A percentile compares a stretch with the other conserved stretches of the same genome.
phyloP scores from a whole-genome alignment of 1,140 invertebrate genomes.

The Drosophila lacteicornis region DNA sequence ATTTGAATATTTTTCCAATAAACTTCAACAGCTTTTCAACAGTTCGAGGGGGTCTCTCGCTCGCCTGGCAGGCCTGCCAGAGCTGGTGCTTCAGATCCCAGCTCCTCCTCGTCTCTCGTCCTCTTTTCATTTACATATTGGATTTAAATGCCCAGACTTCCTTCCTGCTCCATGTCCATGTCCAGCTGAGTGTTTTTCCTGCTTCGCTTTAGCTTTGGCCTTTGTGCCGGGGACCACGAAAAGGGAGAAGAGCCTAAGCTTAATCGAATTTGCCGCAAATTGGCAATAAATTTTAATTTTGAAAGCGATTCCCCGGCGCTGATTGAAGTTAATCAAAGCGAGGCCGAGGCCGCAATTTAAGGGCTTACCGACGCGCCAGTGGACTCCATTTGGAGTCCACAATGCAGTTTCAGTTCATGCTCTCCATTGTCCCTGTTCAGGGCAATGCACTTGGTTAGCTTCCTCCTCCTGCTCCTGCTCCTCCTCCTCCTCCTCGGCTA shows the following conservation, averaged over 20 bases:
- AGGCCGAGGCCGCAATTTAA: conserved; percentile 24
- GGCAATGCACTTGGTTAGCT: conserved; percentile 56
- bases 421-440: conserved; percentile 43
- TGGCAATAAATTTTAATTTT: conserved; percentile 84
- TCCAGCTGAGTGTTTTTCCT: conserved; percentile 73
- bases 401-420: conserved; percentile 37
- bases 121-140: conserved; percentile 78
- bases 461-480: too few relatives aligned
- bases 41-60: conserved; percentile 33
- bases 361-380: conserved; percentile 5
- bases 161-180: conserved; percentile 41
- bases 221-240: conserved; percentile 10
- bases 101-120: conserved; percentile 23
- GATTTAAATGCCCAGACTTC: conserved; percentile 75
- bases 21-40: conserved; percentile 83
- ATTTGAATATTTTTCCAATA: conserved; percentile 85
- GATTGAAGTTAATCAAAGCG: conserved; percentile 74
- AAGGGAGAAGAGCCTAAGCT: conserved; percentile 58
- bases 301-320: conserved; percentile 64
- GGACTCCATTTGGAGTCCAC: conserved; percentile 33
- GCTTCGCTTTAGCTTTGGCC: conserved; percentile 32
- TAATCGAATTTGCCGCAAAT: conserved; percentile 84
- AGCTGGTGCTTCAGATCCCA: conserved; percentile 14
- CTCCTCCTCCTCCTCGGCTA: not conserved
- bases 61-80: conserved; percentile 16